Evolutionary conservation across 2,113 vertebrate species (phyloP), one percentile per base, ranked within the genome.

Genomic region (Crotalus horridus): DNA sequence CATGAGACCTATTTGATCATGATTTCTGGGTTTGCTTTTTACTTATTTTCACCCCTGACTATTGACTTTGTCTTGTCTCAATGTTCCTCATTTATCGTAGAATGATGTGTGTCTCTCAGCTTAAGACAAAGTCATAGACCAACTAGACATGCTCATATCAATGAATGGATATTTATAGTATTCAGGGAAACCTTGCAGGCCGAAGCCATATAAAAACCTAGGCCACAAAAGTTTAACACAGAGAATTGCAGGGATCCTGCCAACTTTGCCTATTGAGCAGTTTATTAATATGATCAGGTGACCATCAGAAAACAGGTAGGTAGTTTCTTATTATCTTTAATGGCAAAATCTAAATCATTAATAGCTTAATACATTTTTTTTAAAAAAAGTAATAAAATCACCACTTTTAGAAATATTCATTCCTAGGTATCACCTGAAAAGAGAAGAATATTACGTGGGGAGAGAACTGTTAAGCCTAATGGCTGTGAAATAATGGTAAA

Each of bases 401-500:
- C 53, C 10, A 56, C 90, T 46, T 74, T 24, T 81, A 26, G 0
- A 2, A 55, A 26, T 51, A n/a, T 90, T 10, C 55, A 9, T 17
- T 90, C 74, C 9, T n/a, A 69, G 21, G 8, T 85, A 33, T 46
- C 53, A 53, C 58, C 61, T 94, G 74, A 46, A 92, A 89, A 20
- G 87, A 4, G 8, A 92, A 90, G 23, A 56, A 11, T 48, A 92
- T 94, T 94, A 64, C 17, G 81, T 24, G 46, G 53, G 13, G 29
- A 2, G 23, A 91, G 89, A 86, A 92, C 53, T n/a, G 12, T 15
- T 85, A 89, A 55, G 39, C 88, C 55, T 94, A 88, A 43, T 59
- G 90, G 51, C 33, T 88, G 56, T 91, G 85, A 94, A 94, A 89
- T 90, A 90, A 69, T 59, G 6, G 55, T 88, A 88, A 94, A 89